Conservation (phyloP, 2,797 vertebrate species). For the Syncerus caffer region DNA sequence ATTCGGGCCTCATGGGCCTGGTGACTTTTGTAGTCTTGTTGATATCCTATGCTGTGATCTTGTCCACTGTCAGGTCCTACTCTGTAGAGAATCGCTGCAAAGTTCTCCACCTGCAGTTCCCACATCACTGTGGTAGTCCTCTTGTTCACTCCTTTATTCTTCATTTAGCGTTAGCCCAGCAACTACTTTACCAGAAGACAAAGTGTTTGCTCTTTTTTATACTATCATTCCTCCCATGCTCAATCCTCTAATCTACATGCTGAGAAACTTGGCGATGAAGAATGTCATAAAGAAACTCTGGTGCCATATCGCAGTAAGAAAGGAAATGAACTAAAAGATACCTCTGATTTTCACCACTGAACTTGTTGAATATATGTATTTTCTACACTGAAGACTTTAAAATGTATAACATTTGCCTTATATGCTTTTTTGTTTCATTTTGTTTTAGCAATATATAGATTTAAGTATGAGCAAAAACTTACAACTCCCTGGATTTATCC, state of each 20-base stretch:
- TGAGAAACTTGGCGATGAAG: conserved; percentile 64
- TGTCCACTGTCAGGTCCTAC: not conserved
- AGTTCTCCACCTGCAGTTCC: conserved; percentile 5
- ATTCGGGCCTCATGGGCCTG: not conserved
- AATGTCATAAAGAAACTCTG: conserved; percentile 19
- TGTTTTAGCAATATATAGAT: not conserved
- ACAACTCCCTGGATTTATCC: accelerated
- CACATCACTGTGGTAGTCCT: conserved; percentile 22
- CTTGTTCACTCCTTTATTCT: not conserved
- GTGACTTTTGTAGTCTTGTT: conserved; percentile 27
- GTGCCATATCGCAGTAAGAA: not conserved
- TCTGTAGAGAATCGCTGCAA: not conserved
- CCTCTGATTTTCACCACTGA: not conserved
- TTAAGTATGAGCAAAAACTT: not conserved
- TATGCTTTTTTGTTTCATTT: not conserved
- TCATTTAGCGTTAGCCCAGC: not conserved
- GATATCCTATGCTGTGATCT: not conserved
- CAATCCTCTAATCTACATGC: conserved; percentile 60
- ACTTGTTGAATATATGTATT: not conserved
- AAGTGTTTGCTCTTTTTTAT: conserved; percentile 11
- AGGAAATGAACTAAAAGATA: not conserved
- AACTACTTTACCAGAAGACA: too few species aligned
- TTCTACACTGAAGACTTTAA: not conserved
- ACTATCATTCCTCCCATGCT: conserved; percentile 54
- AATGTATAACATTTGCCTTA: not conserved